Evolutionary conservation across 2,888 invertebrate genomes (phyloP).

Genomic region (Esperia sulphurella): DNA sequence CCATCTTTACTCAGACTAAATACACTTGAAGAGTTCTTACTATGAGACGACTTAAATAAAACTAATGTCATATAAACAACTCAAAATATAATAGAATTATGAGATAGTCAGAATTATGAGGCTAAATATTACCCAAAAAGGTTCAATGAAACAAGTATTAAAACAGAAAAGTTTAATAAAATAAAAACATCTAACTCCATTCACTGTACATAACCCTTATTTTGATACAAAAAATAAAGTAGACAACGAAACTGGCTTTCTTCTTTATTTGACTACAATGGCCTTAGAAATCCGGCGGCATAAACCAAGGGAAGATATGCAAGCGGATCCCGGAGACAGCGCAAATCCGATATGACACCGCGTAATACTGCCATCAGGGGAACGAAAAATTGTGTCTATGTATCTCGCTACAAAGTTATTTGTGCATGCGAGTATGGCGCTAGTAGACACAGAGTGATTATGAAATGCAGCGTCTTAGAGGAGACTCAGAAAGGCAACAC

Average conservation of each 20-base stretch:
- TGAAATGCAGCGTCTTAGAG: no score
- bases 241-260: not conserved
- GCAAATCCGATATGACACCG: conserved; percentile 11
- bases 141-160: no score
- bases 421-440: not conserved
- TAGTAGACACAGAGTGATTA: not conserved
- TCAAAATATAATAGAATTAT: no score
- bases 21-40: no score
- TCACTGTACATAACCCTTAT: not conserved
- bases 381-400: not conserved
- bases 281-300: not conserved
- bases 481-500: no score
- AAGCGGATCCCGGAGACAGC: conserved; percentile 3
- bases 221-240: conserved; percentile 1
- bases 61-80: no score
- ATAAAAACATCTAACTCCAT: not conserved
- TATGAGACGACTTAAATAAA: no score
- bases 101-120: no score
- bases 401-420: not conserved
- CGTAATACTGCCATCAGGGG: not conserved
- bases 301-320: conserved; percentile 1
- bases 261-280: not conserved
- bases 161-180: no score
- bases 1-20: no score
- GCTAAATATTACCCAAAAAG: no score